Evolutionary conservation across 2,113 vertebrate species (phyloP), one percentile per base, ranked within the genome.

Genomic region (Micronycteris hirsuta): DNA sequence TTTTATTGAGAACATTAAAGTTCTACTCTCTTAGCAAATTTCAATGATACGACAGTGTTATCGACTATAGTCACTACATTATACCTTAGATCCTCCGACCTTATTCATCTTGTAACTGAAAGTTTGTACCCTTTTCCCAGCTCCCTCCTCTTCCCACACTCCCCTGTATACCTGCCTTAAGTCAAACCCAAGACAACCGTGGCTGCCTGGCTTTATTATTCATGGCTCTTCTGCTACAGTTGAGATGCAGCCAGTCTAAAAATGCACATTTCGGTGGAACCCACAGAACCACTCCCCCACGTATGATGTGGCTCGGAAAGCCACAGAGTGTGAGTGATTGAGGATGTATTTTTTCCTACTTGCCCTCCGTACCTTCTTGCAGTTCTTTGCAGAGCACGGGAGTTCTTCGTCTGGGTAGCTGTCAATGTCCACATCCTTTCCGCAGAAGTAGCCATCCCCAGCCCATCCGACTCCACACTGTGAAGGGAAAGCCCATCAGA

Each of bases 381-480:
- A 99, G 94, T 97, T 99, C 96, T 93, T 98, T 97, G 99, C 98
- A 38, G 98, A 98, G 97, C 99, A 99, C 0, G 89, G 91, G 70
- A 99, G 99, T 31, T 98, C 98, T 54, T 89, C 98, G 1, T 99
- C 99, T 9, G 99, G 99, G 95, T 99, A 99, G n/a, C 98, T 99
- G 49, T 99, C 99, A 20, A 99, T 99, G 96, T 99, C 99, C 9
- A 99, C 98, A 95, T 99, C 99, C 97, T 99, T 99, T 90, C 99
- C 99, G 38, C 99, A 99, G 74, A 99, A 86, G 26, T 99, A 99
- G 83, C 99, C 99, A 61, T 99, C 99, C 17, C 99, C 99, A 96
- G 99, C 99, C 99, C 99, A 99, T 63, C 99, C 99, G 65, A 99
- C 97, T 19, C 98, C 98, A 97, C 99, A 99, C 99, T 99, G 95